Base-by-base conservation (phyloP, 2,888 invertebrate genomes). In the Sericinus montela region DNA sequence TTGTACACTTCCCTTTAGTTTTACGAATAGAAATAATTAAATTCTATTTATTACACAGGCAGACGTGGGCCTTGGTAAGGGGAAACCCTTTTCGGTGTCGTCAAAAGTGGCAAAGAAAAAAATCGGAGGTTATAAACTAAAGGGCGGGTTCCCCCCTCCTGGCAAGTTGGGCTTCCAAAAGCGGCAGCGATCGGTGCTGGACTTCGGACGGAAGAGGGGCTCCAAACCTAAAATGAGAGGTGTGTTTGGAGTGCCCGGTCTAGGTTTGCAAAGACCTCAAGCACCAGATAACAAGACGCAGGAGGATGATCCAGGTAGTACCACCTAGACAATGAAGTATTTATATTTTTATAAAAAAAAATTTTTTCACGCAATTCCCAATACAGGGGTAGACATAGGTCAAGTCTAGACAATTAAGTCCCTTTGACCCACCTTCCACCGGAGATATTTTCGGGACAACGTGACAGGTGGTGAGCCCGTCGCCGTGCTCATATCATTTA, bases 151-250 rank as follows among this genome's bases (percentile, higher is more conserved):
- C 55, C 91, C 92, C 6, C 86, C 90, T 34, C 82, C 89, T 0
- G 92, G 92, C 7, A 95, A 95, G 79, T 81, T 93, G 47, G 92
- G 93, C 37, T 93, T 93, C 66, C 93, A 94, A 69, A 95, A 95
- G 65, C 88, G 93, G 14, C 93, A 94, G 58, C 89, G 94, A 41
- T 87, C 94, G 39, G 91, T 92, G 25, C 58, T 88, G 29, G 94
- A 96, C 60, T 93, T 95, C 70, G 93, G 94, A 25, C 86, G 96
- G 54, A 96, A 97, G 72, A 90, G 97, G 53, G 96, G 95, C 6
- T 93, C 95, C 1, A 97, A 97, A 73, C 93, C 96, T 10, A 97
- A 97, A 83, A 95, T 97, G 92, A 87, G 96, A 42, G 95, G 95
- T 3, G 91, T 95, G 36, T 95, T 95, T 71, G 95, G 95, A 11